These are phyloP conservation scores for Brenthis daphne DNA, from an alignment of 2,888 invertebrate genomes.

Conservation along the genomic window DNA sequence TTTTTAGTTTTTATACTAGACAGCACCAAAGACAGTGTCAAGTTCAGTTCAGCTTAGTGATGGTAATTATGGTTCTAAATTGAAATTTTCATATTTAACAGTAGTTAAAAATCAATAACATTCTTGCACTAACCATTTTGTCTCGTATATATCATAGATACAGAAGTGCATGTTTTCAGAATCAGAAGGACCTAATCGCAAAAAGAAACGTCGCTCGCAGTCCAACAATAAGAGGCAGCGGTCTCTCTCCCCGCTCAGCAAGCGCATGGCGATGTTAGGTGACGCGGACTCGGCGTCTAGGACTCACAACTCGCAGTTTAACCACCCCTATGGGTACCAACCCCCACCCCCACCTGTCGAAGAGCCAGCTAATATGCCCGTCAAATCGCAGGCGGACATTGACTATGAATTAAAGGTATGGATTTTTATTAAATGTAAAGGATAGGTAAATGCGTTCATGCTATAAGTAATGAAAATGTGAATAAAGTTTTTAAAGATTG, in stretches of 20 bases:
- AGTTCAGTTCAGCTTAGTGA: too few relatives aligned
- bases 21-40: too few relatives aligned
- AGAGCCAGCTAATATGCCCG: conserved; percentile 61
- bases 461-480: not conserved
- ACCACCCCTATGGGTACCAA: conserved; percentile 85
- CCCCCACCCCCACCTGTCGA: conserved; percentile 80
- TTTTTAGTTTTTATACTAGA: too few relatives aligned
- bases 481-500: too few relatives aligned
- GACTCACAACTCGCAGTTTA: conserved; percentile 85
- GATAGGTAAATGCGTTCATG: not conserved
- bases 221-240: conserved; percentile 84
- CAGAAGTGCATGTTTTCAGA: conserved; percentile 52
- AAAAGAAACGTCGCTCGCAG: conserved; percentile 83
- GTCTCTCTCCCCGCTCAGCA: conserved; percentile 91
- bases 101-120: not conserved
- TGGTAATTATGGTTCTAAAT: too few relatives aligned
- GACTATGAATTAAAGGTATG: conserved; percentile 86
- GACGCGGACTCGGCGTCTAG: conserved; percentile 74
- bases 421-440: not conserved
- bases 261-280: conserved; percentile 89
- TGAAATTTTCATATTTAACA: too few relatives aligned
- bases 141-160: conserved; percentile 22
- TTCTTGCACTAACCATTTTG: not conserved
- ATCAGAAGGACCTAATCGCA: conserved; percentile 77
- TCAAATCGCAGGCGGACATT: conserved; percentile 74